Percentiles rank a stretch among this genome's conserved stretches.
These are phyloP conservation scores for Synchiropus splendidus DNA, from an alignment of 2,113 vertebrate species.

Conservation along the genomic window DNA sequence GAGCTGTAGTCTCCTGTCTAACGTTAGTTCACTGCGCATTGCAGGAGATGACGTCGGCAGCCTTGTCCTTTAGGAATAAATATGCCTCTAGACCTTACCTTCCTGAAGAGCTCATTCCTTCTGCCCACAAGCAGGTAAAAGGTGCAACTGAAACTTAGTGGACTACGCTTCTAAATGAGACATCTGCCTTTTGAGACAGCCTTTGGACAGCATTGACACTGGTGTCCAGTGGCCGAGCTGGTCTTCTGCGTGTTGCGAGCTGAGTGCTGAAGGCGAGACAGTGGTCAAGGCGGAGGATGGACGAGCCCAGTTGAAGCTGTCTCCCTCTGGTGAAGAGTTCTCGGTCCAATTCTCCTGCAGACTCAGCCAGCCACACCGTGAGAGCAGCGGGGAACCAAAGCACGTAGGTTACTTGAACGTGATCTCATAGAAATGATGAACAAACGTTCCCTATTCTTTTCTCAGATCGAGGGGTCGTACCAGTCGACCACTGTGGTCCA, in stretches of 20 bases:
- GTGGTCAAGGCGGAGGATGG: constrained; percentile 72
- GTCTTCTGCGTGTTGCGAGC: constrained; percentile 18
- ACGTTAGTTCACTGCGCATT: not conserved
- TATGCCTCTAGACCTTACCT: constrained; percentile 73
- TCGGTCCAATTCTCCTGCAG: constrained; percentile 74
- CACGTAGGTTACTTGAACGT: constrained; percentile 1
- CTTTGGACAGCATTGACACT: constrained; percentile 51
- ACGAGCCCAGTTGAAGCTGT: constrained; percentile 64
- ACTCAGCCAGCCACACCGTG: constrained; percentile 59
- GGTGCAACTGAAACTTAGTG: no score
- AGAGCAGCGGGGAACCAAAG: constrained; percentile 5
- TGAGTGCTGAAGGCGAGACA: constrained; percentile 44
- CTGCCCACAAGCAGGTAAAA: constrained; percentile 68
- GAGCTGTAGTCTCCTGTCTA: not conserved
- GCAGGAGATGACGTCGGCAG: constrained; percentile 68
- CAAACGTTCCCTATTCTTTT: no score
- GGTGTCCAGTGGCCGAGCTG: constrained; percentile 70
- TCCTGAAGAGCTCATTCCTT: constrained; percentile 66
- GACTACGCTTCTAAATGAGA: no score
- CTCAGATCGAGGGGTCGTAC: constrained; percentile 36
- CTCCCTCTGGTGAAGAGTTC: constrained; percentile 71
- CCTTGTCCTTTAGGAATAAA: constrained; percentile 78
- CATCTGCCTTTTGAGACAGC: constrained; percentile 48
- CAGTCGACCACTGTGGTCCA: constrained; percentile 70
- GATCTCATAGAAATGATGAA: not conserved